These are phyloP conservation scores for Pristionchus arcanus DNA, from an alignment of 2,888 invertebrate genomes.

Conservation along the genomic window DNA sequence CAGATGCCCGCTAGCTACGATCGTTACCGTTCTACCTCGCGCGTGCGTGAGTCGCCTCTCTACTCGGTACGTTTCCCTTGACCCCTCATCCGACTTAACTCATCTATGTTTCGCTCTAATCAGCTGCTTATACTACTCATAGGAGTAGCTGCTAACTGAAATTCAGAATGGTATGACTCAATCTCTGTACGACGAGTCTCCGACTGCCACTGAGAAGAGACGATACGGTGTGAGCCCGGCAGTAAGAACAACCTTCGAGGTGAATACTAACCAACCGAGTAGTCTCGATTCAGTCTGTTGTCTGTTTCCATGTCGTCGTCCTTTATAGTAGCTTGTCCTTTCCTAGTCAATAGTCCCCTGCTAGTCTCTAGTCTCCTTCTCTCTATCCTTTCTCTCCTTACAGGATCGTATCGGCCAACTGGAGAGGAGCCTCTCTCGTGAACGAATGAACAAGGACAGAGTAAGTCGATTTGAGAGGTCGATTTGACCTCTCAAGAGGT, in stretches of 20 bases:
- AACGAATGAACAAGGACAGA: conserved; percentile 76
- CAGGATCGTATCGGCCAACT: conserved; percentile 77
- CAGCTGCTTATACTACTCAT: conserved; percentile 37
- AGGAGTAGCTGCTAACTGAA: conserved; percentile 7
- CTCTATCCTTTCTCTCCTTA: conserved; percentile 58
- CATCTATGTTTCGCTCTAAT: conserved; percentile 35
- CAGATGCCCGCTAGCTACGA: conserved; percentile 77
- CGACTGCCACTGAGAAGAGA: conserved; percentile 6
- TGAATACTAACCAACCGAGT: conserved; percentile 12
- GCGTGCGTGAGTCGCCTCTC: conserved; percentile 70
- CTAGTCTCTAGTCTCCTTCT: conserved; percentile 24
- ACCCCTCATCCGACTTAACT: neutral
- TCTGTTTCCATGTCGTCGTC: conserved; percentile 35
- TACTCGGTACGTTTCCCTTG: conserved; percentile 70
- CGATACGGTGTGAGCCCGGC: conserved; percentile 42
- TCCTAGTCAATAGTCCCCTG: conserved; percentile 31
- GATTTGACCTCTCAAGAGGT: neutral
- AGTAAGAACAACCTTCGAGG: conserved; percentile 38
- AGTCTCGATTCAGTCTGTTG: conserved; percentile 51
- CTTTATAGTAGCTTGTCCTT: conserved; percentile 32
- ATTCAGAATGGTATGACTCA: conserved; percentile 44
- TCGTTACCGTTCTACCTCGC: conserved; percentile 74
- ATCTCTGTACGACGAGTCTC: conserved; percentile 38
- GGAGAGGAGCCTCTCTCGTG: conserved; percentile 78
- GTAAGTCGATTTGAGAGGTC: conserved; percentile 63